Evolutionary conservation across 2,113 vertebrate genomes (phyloP), one percentile per base, ranked within the genome.

Genomic region (Syrmaticus mikado): DNA sequence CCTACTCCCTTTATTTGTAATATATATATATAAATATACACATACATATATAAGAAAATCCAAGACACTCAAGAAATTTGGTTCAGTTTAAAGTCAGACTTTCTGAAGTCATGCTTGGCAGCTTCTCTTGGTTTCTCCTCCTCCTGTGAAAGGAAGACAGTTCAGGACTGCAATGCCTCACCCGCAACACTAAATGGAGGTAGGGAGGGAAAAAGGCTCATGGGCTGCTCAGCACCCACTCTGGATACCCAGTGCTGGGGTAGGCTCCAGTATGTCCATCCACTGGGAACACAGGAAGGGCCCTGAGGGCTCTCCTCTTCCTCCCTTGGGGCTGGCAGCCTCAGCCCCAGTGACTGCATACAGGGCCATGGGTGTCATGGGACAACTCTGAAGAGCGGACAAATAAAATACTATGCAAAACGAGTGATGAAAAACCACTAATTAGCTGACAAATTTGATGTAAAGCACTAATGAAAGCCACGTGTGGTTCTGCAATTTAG

Each of bases 21-120:
- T 50, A 25, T 24, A 25, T 13, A 93, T 93, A 81, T 46, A 46
- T 46, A 46, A 7, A 43, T 7, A 43, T 10, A 43, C 41, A 43
- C 41, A 43, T 6, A 43, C 3, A 50, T 25, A 50, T 13, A 93
- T 92, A 81, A 87, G 30, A 86, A 91, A 74, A 85, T 65, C 95
- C 94, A 88, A 97, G 91, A 95, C n/a, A 38, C 83, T 97, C 77
- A 85, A 96, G 89, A 97, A 98, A 95, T 89, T 96, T 97, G 43
- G 68, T 87, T 97, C 92, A 94, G 68, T 97, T 96, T 97, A 84
- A 95, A 97, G 96, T 94, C 94, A 97, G 97, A 96, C 91, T 81
- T 96, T 89, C 97, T 96, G 97, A 98, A 98, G 96, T 98, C 95
- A 97, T 96, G 96, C 95, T 96, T 97, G 97, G 97, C 96, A 97